Evolutionary conservation across 2,888 invertebrate species (phyloP), one percentile per base, ranked within the genome.

Genomic region (Cryptus armator): DNA sequence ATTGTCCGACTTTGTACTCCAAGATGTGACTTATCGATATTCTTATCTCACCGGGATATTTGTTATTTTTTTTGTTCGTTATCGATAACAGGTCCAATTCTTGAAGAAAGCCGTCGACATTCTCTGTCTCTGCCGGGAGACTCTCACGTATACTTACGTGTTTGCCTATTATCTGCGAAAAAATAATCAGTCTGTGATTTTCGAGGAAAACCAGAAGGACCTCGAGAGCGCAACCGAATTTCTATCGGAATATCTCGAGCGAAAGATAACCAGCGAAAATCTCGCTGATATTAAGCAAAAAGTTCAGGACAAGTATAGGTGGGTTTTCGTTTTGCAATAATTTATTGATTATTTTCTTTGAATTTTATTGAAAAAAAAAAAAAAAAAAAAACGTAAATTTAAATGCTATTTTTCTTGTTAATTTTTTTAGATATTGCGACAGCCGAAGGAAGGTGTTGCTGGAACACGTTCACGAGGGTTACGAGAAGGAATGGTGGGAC

Each of bases 61-160:
- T 29, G 19, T 66, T 74, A 6, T 67, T 44, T 24, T 32, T 75
- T 74, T 64, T 16, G 37, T 79, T 72, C 19, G 2, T 75, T 32
- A 76, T 77, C 32, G 43, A 64, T 83, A 93, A 1, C 90, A 97
- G 97, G 99, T 99, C 86, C 99, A 99, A 96, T 99, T 99, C 95
- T 95, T 99, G 91, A 98, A 98, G 94, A 98, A 99, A 94, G 99
- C 99, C 81, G 99, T 99, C 92, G 99, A 99, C 95, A 99, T 98
- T 94, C 95, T 99, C 85, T 99, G 99, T 95, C 98, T 98, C 94
- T 99, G 99, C 95, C 96, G 99, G 88, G 99, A 99, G 94, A 99
- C 99, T 19, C 95, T 99, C 80, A 99, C 99, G 99, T 99, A 98
- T 95, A 99, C 99, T 71, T 99, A 99, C 94, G 99, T 99, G 89